Percentiles rank a stretch among this genome's conserved stretches.
These are phyloP conservation scores for Tiliqua scincoides DNA, from an alignment of 2,113 vertebrate species.

Conservation along the genomic window DNA sequence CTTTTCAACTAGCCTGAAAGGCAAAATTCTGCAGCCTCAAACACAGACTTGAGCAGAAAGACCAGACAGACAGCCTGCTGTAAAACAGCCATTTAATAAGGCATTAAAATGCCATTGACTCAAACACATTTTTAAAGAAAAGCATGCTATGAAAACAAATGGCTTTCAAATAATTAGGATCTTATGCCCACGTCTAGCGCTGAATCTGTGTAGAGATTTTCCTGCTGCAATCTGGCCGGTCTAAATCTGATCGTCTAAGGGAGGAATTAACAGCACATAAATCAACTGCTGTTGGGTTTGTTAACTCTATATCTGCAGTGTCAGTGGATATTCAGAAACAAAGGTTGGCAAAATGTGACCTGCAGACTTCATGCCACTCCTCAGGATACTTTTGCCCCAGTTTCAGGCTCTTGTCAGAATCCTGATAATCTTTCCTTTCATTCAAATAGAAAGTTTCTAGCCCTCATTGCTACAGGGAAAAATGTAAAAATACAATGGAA, in stretches of 20 bases:
- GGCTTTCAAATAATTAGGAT: constrained; percentile 85
- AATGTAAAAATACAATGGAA: background rate
- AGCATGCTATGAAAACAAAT: constrained; percentile 82
- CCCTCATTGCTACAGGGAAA: background rate
- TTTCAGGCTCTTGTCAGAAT: background rate
- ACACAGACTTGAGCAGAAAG: constrained; percentile 76
- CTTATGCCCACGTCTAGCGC: constrained; percentile 76
- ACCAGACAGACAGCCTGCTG: constrained; percentile 79
- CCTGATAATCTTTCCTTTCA: background rate
- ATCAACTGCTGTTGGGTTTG: constrained; percentile 41
- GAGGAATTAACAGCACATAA: constrained; percentile 62
- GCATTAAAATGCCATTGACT: constrained; percentile 86
- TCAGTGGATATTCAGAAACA: background rate
- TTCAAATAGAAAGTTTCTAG: background rate
- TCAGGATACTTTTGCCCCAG: background rate
- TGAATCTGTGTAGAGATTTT: constrained; percentile 72
- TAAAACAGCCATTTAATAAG: constrained; percentile 83
- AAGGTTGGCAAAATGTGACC: background rate
- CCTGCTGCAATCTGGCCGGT: constrained; percentile 65
- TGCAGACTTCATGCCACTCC: background rate
- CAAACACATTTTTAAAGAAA: constrained; percentile 65
- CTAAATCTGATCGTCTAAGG: constrained; percentile 64
- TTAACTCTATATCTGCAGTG: constrained; percentile 19
- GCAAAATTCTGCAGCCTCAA: constrained; percentile 74
- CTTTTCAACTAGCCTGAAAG: constrained; percentile 73